Conservation (phyloP, 1,140 invertebrate genomes). For the Brachionus rubens region DNA sequence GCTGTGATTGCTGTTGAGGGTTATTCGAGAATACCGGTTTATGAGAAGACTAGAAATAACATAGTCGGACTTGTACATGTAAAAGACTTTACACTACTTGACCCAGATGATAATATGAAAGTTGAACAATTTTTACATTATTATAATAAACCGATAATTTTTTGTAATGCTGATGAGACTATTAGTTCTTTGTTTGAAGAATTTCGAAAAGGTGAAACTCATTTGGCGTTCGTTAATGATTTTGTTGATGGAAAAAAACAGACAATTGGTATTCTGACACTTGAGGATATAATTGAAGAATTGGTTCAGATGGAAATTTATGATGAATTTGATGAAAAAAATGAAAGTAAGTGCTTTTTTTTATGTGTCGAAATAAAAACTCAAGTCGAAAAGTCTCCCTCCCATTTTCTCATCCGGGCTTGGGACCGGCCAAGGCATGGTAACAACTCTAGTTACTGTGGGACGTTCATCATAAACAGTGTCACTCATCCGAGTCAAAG, state of each 20-base stretch:
- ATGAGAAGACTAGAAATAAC: constrained; percentile 73
- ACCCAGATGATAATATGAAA: constrained; percentile 92
- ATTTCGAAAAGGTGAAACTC: constrained; percentile 78
- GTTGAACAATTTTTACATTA: constrained; percentile 87
- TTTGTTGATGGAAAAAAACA: constrained; percentile 58
- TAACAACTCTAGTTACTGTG: no score
- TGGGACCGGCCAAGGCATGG: no score
- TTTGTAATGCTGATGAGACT: constrained; percentile 90
- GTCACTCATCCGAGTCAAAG: no score
- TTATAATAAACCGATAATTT: constrained; percentile 91
- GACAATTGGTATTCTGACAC: constrained; percentile 80
- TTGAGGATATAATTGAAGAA: constrained; percentile 91
- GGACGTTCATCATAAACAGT: no score
- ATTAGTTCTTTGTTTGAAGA: constrained; percentile 91
- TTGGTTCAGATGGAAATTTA: constrained; percentile 88
- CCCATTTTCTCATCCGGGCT: no score
- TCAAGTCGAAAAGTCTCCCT: no score
- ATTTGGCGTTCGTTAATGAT: constrained; percentile 37
- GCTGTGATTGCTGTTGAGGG: constrained; percentile 85
- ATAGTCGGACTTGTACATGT: constrained; percentile 90
- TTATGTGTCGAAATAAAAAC: no score
- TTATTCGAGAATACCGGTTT: constrained; percentile 91
- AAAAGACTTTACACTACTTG: constrained; percentile 93
- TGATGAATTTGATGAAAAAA: constrained; percentile 76
- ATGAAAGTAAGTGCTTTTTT: background rate